phyloP scores from a whole-genome alignment of 2,113 vertebrate species.

The Halcyon malimbica region DNA sequence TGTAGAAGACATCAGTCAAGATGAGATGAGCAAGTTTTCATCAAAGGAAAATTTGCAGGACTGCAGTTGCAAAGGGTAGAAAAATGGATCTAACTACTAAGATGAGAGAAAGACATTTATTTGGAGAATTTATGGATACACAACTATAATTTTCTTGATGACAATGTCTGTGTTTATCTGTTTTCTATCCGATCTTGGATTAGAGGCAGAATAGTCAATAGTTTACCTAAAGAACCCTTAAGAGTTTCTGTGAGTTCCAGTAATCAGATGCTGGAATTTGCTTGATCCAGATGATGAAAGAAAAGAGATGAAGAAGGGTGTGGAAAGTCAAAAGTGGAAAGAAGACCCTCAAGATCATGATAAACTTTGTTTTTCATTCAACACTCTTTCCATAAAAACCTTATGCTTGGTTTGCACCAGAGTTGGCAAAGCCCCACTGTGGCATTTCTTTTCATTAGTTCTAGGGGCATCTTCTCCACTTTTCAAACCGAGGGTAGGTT shows the following conservation, averaged over 20 bases:
- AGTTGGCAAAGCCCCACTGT: rapidly evolving
- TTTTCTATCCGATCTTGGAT: background rate
- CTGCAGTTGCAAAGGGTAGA: background rate
- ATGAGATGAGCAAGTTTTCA: background rate
- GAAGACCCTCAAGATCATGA: background rate
- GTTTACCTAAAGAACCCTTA: background rate
- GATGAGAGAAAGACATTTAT: background rate
- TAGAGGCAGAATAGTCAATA: background rate
- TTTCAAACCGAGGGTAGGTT: background rate
- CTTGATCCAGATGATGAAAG: background rate
- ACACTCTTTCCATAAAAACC: background rate
- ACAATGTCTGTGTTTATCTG: background rate
- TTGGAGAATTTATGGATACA: background rate
- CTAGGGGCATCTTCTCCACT: background rate
- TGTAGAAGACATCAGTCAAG: background rate
- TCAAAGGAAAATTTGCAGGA: background rate
- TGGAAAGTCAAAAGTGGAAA: background rate
- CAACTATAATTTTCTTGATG: background rate
- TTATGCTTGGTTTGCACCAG: background rate
- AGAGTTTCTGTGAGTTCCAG: background rate
- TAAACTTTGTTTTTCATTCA: background rate
- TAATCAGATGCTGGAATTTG: background rate
- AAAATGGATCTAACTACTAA: background rate
- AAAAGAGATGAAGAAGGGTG: background rate
- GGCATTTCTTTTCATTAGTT: background rate